Base-by-base conservation (phyloP, 2,888 invertebrate genomes). In the Ochropleura leucogaster region DNA sequence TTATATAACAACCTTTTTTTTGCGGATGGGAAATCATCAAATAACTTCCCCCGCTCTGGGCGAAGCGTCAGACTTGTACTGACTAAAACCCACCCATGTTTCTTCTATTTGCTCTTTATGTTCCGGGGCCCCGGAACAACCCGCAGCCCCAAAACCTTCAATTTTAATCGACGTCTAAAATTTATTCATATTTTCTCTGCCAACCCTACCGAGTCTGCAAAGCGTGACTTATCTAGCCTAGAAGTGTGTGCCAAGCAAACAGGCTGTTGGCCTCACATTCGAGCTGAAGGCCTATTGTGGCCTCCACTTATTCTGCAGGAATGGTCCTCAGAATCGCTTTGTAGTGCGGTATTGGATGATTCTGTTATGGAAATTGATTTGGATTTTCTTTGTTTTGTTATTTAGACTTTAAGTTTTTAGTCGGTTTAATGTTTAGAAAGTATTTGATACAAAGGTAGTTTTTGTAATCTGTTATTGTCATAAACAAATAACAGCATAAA, bases 171-270 rank as follows among this genome's bases (percentile, higher is more conserved):
- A 10, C 0, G 2, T 68, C 2, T 47, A 47, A 18, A 57, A n/a
- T 16, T 1, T 8, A 3, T 60, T 51, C 12, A 62, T 62, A 64
- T 51, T 57, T 67, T 3, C 1, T 16, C 16, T 60, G n/a, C 0
- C 85, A 85, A 30, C 85, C 85, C 85, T 85, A 76, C 42, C 0
- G 2, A 60, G 57, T 51, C 10, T 14, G 42, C 62, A 51, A 68
- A 78, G 74, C 85, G 85, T 87, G 87, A 83, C 87, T 84, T 87
- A 87, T 87, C 86, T 85, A 65, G 73, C 77, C 82, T 69, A 78
- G 79, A 66, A 83, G 85, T 68, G 79, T 75, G 69, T 77, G 72
- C 73, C 72, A 68, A 77, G 85, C 81, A 79, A 81, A 86, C 83
- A 83, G 85, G 83, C 81, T 79, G 81, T 78, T 79, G 78, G 81